phyloP scores from a whole-genome alignment of 2,888 invertebrate species.

The Bursaphelenchus okinawaensis region DNA sequence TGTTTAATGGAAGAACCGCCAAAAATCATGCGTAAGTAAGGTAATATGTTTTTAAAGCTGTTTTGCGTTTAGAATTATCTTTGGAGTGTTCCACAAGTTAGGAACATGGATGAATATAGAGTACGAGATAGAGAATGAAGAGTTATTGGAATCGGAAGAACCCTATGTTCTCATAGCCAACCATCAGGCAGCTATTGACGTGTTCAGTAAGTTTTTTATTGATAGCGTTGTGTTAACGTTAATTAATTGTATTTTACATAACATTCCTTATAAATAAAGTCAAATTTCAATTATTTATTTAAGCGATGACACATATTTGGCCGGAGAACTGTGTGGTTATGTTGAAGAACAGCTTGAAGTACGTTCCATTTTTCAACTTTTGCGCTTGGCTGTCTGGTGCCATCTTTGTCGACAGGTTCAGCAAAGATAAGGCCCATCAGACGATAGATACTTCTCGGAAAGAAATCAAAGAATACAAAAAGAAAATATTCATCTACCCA shows the following conservation, averaged over 20 bases:
- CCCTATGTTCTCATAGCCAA: conserved; percentile 52
- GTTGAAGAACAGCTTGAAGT: conserved; percentile 51
- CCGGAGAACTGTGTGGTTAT: conserved; percentile 52
- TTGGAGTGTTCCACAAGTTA: background rate
- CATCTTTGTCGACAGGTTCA: conserved; percentile 34
- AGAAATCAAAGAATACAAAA: conserved; percentile 32
- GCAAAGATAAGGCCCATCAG: conserved; percentile 38
- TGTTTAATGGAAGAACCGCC: conserved; percentile 15
- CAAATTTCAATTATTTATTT: conserved; percentile 50
- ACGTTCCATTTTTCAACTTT: conserved; percentile 53
- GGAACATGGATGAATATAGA: conserved; percentile 29
- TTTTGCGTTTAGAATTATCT: conserved; percentile 6
- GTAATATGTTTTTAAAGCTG: background rate
- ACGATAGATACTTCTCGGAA: conserved; percentile 35
- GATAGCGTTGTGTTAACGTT: conserved; percentile 13
- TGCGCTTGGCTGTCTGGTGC: conserved; percentile 35
- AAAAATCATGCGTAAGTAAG: conserved; percentile 13
- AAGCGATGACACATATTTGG: conserved; percentile 45
- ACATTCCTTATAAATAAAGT: conserved; percentile 3
- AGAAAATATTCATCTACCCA: conserved; percentile 81
- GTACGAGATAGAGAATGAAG: conserved; percentile 25
- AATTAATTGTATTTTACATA: conserved; percentile 1
- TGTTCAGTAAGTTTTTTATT: conserved; percentile 14
- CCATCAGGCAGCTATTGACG: conserved; percentile 36
- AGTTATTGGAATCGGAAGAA: conserved; percentile 25